Conservation (phyloP, 2,888 invertebrate species). For the Eumacrocentrus americanus region DNA sequence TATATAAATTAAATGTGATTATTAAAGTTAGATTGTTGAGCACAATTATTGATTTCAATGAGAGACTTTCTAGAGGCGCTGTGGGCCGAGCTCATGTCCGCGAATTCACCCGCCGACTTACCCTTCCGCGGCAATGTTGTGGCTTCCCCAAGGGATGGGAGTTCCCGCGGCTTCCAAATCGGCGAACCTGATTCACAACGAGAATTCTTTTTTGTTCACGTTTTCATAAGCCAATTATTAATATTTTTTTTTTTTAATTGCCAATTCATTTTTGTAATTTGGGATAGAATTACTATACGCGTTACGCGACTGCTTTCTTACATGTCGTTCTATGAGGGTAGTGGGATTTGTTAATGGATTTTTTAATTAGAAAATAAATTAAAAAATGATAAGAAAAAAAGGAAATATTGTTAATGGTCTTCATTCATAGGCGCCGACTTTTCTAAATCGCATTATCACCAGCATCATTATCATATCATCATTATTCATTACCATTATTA, state of each 20-base stretch:
- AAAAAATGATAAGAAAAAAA: not conserved
- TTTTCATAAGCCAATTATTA: constrained; percentile 15
- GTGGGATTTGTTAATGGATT: not conserved
- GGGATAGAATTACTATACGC: not conserved
- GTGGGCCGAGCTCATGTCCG: constrained; percentile 64
- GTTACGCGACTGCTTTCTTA: not conserved
- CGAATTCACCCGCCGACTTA: constrained; percentile 60
- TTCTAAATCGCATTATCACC: constrained; percentile 23
- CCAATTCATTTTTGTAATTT: not conserved
- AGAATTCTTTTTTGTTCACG: constrained; percentile 31
- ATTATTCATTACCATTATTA: not conserved
- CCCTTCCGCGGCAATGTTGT: constrained; percentile 71
- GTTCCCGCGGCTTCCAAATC: constrained; percentile 97
- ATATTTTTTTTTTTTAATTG: too few species aligned
- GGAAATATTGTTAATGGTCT: constrained; percentile 7
- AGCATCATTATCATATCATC: not conserved
- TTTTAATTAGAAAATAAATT: not conserved
- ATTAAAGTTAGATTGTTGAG: constrained; percentile 61
- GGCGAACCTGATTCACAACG: constrained; percentile 79
- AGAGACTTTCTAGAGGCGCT: constrained; percentile 68
- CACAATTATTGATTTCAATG: constrained; percentile 64
- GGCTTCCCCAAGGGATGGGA: constrained; percentile 67
- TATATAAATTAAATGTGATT: constrained; percentile 60
- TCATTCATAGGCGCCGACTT: constrained; percentile 43
- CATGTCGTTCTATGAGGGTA: not conserved